Evolutionary conservation across 2,888 invertebrate species (phyloP), one percentile per base, ranked within the genome.

Genomic region (Nymphalis c-album): DNA sequence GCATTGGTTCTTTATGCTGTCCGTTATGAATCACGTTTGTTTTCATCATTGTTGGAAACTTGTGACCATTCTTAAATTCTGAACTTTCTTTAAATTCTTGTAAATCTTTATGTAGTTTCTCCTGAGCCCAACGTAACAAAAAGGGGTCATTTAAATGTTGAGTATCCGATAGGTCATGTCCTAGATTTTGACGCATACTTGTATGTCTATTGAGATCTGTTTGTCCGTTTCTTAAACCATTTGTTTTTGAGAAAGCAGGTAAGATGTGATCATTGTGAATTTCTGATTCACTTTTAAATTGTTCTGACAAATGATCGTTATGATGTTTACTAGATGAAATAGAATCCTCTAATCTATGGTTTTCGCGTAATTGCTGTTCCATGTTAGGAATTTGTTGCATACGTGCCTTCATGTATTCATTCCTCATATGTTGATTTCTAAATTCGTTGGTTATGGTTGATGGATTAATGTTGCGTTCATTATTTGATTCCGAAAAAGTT

Each of bases 61-160:
- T 45, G 45, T 59, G n/a, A 8, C 20, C 35, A 17, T 64, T 47
- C 7, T 61, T 58, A 7, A 64, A 31, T 46, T 65, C 64, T 3
- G 63, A 63, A 47, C 46, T 55, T 57, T 55, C 50, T 57, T 68
- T 71, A 46, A 64, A 60, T 59, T 51, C 18, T 40, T 61, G 64
- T 4, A 53, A 20, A 22, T 63, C 55, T 7, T 48, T 60, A 50
- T 63, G 61, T 46, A 60, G 61, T 26, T 59, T 67, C 16, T 35
- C 60, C 40, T 62, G 67, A 51, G 45, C 63, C 17, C 69, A 69
- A n/a, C 64, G 60, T 40, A 59, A 64, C 7, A 50, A 26, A 53
- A 64, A 60, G 40, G 67, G 63, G 13, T 74, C 67, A 53, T 64
- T 58, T 50, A 65, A 67, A 35, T 70, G 69, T 17, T 68, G 69